These are phyloP conservation scores for Ageneiosus marmoratus DNA, from an alignment of 2,113 vertebrate species.

Conservation along the genomic window DNA sequence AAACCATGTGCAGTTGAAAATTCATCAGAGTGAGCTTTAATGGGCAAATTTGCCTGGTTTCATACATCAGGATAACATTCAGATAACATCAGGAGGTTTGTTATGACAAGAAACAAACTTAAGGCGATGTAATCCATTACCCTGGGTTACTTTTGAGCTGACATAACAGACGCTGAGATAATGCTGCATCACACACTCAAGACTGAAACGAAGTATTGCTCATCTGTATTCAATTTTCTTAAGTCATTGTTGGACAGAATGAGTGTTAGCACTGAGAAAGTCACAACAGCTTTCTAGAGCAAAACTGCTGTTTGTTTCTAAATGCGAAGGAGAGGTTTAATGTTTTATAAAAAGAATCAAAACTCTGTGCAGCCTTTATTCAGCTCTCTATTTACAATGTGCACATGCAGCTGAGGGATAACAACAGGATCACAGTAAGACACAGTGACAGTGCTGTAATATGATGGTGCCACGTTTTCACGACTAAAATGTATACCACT, in stretches of 20 bases:
- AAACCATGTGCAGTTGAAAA: not conserved
- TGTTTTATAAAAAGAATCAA: not conserved
- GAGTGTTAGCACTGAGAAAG: not conserved
- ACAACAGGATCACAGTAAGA: not conserved
- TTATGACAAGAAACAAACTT: conserved; percentile 38
- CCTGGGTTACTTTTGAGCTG: conserved; percentile 1
- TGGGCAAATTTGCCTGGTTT: not conserved
- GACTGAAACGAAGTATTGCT: not conserved
- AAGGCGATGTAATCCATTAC: conserved; percentile 31
- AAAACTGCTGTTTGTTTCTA: not conserved
- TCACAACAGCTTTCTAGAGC: not conserved
- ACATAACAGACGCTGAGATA: conserved; percentile 18
- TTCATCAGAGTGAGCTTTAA: not conserved
- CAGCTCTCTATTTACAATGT: not conserved
- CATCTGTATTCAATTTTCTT: conserved; percentile 15
- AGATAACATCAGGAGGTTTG: not conserved
- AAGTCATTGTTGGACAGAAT: not conserved
- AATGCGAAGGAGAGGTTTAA: not conserved
- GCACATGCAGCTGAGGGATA: not conserved
- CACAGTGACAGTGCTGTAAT: not conserved
- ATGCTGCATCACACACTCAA: not conserved
- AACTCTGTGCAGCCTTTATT: not conserved
- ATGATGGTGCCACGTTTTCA: not conserved
- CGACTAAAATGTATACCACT: not conserved
- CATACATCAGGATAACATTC: conserved; percentile 8